Conservation (phyloP, 1,140 invertebrate genomes). For the Drosophila trapezifrons region DNA sequence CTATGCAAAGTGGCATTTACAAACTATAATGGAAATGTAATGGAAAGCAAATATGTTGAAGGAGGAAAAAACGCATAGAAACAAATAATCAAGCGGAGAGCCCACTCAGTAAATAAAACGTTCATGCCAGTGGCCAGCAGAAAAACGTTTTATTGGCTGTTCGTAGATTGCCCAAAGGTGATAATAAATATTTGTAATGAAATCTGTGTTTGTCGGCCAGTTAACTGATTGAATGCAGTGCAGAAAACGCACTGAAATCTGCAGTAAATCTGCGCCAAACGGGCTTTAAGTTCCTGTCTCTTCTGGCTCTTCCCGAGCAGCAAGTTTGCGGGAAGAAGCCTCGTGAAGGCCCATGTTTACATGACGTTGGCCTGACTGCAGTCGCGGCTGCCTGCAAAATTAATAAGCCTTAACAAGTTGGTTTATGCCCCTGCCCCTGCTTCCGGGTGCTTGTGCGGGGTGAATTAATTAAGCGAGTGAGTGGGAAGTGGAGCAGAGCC, state of each 20-base stretch:
- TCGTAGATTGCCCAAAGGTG: slow-evolving; percentile 21
- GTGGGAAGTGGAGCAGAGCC: neutral
- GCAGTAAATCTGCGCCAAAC: neutral
- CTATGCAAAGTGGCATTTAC: neutral
- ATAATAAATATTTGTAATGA: slow-evolving; percentile 43
- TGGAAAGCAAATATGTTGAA: slow-evolving; percentile 29
- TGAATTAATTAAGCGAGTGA: slow-evolving; percentile 34
- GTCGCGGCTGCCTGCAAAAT: slow-evolving; percentile 44
- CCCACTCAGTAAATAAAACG: slow-evolving; percentile 25
- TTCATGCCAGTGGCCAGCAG: slow-evolving; percentile 8
- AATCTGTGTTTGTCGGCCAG: slow-evolving; percentile 24
- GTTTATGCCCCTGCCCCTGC: slow-evolving; percentile 19
- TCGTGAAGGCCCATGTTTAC: slow-evolving; percentile 29
- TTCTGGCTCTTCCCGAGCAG: neutral
- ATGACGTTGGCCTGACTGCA: slow-evolving; percentile 36
- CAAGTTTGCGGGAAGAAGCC: slow-evolving; percentile 5
- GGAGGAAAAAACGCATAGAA: slow-evolving; percentile 19
- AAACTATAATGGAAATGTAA: slow-evolving; percentile 32
- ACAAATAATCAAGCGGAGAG: slow-evolving; percentile 28
- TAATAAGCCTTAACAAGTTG: slow-evolving; percentile 53
- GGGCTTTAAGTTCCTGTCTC: slow-evolving; percentile 21
- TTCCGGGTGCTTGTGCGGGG: slow-evolving; percentile 16
- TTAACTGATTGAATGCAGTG: slow-evolving; percentile 4
- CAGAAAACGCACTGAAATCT: slow-evolving; percentile 21
- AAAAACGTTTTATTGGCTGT: slow-evolving; percentile 34